Evolutionary conservation across 2,113 vertebrate genomes (phyloP), one percentile per base, ranked within the genome.

Genomic region (Corvus cornix): DNA sequence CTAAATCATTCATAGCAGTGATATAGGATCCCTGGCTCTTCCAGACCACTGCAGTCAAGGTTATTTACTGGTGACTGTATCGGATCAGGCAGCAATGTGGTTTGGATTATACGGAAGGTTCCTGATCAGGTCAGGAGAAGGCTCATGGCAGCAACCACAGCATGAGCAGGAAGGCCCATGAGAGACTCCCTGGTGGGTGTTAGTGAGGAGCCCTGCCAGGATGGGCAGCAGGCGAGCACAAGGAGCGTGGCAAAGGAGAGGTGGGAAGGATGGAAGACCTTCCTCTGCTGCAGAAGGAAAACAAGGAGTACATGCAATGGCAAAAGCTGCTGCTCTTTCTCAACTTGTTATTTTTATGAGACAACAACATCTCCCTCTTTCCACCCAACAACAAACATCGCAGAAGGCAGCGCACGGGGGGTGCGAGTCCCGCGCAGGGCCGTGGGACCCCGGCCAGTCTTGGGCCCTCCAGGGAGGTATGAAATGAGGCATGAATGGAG

Each of bases 401-500:
- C 4, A 5, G 94, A 39, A 58, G 83, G 91, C 66, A 1, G 64
- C 20, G 5, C 56, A 9, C 1, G 49, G 83, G 41, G 76, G 35
- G 15, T 2, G 41, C 3, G 16, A 73, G 58, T 58, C 82, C 92
- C 1, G 3, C 21, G 3, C 48, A 7, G 10, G 19, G 70, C 85
- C 16, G 39, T 69, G 85, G 95, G 92, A 77, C 68, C 1, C 6
- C 0, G 7, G 95, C 95, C 96, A 95, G 83, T 7, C 8, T 1
- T 1, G 1, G 31, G 83, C 77, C 84, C 96, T 12, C 85, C 15
- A 4, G 90, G 95, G 96, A 94, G 88, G 70, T 14, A 58, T 84
- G 91, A 82, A 94, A 87, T 7, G 0, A 94, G 89, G 91, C 92
- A 96, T 96, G 96, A 97, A 97, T 96, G 96, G 96, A 87, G 94